Percentiles rank a stretch among this genome's conserved stretches.
Conservation (phyloP, 2,797 vertebrate genomes). For the Apogon hyalosoma region DNA sequence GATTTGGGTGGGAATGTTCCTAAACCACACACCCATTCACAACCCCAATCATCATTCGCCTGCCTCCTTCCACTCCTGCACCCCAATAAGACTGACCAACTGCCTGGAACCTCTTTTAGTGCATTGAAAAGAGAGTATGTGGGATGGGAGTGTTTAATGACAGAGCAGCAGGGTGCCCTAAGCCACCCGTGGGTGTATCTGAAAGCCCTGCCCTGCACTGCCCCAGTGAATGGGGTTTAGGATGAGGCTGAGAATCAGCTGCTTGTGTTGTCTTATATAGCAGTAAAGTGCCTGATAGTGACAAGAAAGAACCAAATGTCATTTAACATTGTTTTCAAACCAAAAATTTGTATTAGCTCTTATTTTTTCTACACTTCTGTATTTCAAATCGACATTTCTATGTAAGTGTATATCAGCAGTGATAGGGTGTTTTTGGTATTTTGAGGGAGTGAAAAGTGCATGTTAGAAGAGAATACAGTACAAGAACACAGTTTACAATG, state of each 20-base stretch:
- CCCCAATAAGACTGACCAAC: conserved; percentile 51
- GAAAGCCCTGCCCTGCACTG: conserved; percentile 23
- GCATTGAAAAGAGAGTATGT: conserved; percentile 32
- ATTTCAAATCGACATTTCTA: no score
- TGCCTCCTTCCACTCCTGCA: conserved; percentile 28
- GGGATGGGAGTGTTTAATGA: conserved; percentile 56
- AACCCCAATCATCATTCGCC: conserved; percentile 58
- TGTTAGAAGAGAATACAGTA: no score
- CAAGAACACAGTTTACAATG: no score
- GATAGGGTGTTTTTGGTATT: no score
- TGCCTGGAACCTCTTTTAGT: conserved; percentile 62
- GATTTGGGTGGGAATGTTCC: conserved; percentile 47
- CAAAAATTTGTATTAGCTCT: no score
- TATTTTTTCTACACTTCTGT: no score
- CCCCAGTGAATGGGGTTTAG: conserved; percentile 14
- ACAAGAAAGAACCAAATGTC: no score
- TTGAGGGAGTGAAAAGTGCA: no score
- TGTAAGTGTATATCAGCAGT: no score
- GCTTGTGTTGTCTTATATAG: background rate
- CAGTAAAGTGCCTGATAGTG: background rate
- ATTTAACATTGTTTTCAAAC: no score
- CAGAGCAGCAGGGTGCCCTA: conserved; percentile 51
- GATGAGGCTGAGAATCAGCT: background rate
- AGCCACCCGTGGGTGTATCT: conserved; percentile 56
- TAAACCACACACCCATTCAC: conserved; percentile 40